Conservation (phyloP, 2,113 vertebrate genomes). For the Proteles cristata region DNA sequence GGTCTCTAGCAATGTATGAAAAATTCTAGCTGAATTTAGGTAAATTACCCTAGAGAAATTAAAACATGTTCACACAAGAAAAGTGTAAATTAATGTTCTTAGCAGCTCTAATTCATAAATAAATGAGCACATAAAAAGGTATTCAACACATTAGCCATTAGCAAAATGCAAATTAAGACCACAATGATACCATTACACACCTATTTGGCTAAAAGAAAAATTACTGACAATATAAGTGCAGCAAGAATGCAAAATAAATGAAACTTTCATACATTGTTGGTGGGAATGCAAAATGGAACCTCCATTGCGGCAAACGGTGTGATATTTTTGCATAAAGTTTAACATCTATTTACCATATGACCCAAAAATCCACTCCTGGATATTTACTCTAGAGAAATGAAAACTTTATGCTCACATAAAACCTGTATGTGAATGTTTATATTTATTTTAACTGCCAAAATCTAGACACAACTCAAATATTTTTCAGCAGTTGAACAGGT, state of each 20-base stretch:
- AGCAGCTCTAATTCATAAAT: not conserved
- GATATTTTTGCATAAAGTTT: not conserved
- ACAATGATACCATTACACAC: not conserved
- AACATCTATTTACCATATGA: not conserved
- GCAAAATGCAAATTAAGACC: not conserved
- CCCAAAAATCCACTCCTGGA: not conserved
- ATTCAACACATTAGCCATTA: not conserved
- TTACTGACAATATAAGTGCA: not conserved
- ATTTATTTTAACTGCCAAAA: not conserved
- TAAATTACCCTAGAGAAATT: not conserved
- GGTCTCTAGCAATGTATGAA: not conserved
- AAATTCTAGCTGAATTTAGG: not conserved
- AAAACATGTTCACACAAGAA: not conserved
- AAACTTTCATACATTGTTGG: not conserved
- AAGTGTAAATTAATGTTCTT: not conserved
- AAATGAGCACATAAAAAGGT: not conserved
- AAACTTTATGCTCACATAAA: not conserved
- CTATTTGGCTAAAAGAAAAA: slow-evolving; percentile 1
- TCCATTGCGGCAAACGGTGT: not conserved
- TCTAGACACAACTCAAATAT: not conserved
- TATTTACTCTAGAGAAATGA: not conserved
- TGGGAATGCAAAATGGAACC: not conserved
- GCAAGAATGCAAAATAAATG: not conserved
- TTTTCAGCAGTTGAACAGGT: not conserved
- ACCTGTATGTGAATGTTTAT: not conserved